Conservation (phyloP, 2,113 vertebrate species). For the Malurus cyaneus region DNA sequence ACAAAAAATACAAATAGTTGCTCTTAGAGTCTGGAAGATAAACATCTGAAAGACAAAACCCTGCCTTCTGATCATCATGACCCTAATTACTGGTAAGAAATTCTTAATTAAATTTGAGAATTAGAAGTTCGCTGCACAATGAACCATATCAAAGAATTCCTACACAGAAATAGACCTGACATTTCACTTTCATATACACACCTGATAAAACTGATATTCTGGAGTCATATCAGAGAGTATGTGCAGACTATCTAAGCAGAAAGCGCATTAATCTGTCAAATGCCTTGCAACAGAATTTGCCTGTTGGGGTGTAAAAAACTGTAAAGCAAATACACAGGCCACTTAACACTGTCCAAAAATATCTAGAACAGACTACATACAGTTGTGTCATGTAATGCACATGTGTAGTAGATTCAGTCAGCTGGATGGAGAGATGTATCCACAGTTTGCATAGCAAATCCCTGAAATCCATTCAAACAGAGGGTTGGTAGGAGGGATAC, state of each 20-base stretch:
- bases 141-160: not conserved
- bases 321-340: not conserved
- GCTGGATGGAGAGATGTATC: not conserved
- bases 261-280: not conserved
- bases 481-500: not conserved
- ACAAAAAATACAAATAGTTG: not conserved
- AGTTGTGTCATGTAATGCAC: rapidly evolving
- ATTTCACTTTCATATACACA: not conserved
- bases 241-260: not conserved
- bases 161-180: not conserved
- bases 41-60: not conserved
- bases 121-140: not conserved
- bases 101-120: not conserved
- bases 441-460: not conserved
- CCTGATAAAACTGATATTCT: not conserved
- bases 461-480: not conserved
- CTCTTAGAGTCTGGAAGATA: not conserved
- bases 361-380: not conserved
- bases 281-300: not conserved
- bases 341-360: not conserved
- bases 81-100: not conserved
- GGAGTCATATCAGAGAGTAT: not conserved
- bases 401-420: not conserved
- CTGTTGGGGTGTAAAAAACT: not conserved
- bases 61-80: not conserved